These are phyloP conservation scores for Tenrec ecaudatus DNA, from an alignment of 2,113 vertebrate genomes.

Conservation along the genomic window DNA sequence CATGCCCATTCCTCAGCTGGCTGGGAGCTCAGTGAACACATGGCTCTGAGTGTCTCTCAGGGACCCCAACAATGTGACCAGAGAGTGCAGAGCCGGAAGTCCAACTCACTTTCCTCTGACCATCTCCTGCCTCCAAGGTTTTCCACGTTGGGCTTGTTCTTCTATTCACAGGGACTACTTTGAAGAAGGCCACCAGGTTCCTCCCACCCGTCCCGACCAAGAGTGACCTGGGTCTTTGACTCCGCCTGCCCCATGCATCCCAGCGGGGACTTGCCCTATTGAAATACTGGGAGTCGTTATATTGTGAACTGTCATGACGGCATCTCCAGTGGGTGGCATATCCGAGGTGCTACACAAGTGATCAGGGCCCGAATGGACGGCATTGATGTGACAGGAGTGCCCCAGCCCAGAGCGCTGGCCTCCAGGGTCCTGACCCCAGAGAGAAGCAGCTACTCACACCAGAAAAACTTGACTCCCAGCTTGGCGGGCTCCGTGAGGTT, in stretches of 20 bases:
- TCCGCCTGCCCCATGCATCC: not conserved
- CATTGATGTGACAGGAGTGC: not conserved
- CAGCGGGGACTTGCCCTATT: not conserved
- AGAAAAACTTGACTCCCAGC: conserved; percentile 91
- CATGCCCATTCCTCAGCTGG: not conserved
- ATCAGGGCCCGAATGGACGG: not conserved
- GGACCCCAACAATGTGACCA: not conserved
- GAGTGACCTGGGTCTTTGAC: not conserved
- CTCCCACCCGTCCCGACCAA: not conserved
- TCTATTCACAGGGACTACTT: not conserved
- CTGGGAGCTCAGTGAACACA: not conserved
- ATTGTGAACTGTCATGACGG: not conserved
- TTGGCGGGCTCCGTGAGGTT: conserved; percentile 92
- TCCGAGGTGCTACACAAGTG: not conserved
- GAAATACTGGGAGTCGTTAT: not conserved
- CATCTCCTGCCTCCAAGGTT: not conserved
- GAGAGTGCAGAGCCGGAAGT: not conserved
- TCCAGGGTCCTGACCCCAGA: not conserved
- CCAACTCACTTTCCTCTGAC: not conserved
- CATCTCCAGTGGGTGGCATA: not conserved
- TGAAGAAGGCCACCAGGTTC: not conserved
- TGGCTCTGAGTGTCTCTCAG: not conserved
- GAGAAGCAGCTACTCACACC: conserved; percentile 86
- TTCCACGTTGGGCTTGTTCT: not conserved
- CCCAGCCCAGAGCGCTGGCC: not conserved